A percentile compares a stretch with the other conserved stretches of the same genome.
Conservation (phyloP, 2,113 vertebrate species). For the Urocitellus parryii region DNA sequence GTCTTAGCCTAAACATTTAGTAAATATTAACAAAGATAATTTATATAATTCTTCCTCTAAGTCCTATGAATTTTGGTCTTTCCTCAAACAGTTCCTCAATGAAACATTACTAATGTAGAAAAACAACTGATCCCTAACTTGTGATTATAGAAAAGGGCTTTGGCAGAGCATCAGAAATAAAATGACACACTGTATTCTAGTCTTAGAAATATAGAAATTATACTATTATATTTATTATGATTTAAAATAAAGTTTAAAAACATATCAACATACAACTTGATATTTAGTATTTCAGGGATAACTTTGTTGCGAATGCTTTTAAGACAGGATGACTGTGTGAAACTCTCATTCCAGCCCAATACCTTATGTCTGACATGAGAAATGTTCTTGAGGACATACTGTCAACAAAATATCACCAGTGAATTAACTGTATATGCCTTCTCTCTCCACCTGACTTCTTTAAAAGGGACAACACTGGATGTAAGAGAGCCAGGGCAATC, state of each 20-base stretch:
- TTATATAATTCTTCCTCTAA: not conserved
- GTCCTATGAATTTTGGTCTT: not conserved
- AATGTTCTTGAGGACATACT: not conserved
- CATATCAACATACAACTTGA: not conserved
- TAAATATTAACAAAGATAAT: not conserved
- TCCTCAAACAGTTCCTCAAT: not conserved
- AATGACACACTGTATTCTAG: not conserved
- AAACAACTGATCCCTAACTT: not conserved
- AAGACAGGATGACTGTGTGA: not conserved
- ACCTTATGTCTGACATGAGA: not conserved
- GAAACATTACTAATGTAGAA: conserved; percentile 25
- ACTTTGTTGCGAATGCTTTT: not conserved
- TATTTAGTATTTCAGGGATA: conserved; percentile 46
- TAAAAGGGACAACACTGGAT: not conserved
- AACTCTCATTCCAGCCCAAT: not conserved
- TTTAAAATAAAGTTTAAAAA: not conserved
- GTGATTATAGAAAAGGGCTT: not conserved
- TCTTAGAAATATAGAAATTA: conserved; percentile 21
- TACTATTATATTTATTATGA: not conserved
- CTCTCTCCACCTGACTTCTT: not conserved
- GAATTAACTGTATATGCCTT: not conserved
- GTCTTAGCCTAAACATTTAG: not conserved
- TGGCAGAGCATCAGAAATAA: not conserved
- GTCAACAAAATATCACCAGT: not conserved
- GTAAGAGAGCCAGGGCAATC: not conserved